These are phyloP conservation scores for Leptinotarsa rubiginosa DNA, from an alignment of 2,888 invertebrate species.

Conservation along the genomic window DNA sequence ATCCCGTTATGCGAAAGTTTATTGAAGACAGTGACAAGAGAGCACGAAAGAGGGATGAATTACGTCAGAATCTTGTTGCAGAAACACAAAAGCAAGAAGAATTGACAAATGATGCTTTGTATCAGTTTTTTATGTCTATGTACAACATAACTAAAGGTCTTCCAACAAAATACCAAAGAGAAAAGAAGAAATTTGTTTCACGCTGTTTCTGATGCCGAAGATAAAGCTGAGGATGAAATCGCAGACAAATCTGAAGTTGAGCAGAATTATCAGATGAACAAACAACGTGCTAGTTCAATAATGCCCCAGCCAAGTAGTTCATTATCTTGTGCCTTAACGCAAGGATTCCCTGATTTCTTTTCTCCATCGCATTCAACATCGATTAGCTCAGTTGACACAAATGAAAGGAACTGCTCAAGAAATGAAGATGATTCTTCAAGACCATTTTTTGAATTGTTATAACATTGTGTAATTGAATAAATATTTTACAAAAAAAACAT, in stretches of 20 bases:
- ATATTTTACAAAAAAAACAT: constrained; percentile 5
- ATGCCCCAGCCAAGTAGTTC: constrained; percentile 3
- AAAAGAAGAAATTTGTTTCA: constrained; percentile 27
- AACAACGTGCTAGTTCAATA: constrained; percentile 10
- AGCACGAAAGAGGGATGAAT: constrained; percentile 18
- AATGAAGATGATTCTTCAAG: constrained; percentile 21
- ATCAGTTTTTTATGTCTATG: constrained; percentile 17
- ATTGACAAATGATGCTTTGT: constrained; percentile 23
- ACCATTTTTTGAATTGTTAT: constrained; percentile 19
- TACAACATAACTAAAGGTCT: constrained; percentile 24
- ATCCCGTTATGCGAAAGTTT: constrained; percentile 24
- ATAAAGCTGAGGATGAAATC: constrained; percentile 29
- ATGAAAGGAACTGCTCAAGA: constrained; percentile 22
- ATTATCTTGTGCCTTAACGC: constrained; percentile 20
- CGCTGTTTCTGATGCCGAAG: constrained; percentile 27
- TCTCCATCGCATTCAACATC: constrained; percentile 27
- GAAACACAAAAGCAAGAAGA: constrained; percentile 18
- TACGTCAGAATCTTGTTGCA: constrained; percentile 15
- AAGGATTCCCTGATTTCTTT: constrained; percentile 25
- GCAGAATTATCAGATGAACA: constrained; percentile 19
- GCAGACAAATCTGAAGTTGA: constrained; percentile 5
- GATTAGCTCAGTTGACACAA: constrained; percentile 21
- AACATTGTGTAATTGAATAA: neutral
- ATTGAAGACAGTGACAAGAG: constrained; percentile 26
- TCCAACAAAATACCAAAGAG: constrained; percentile 6